Percentiles rank a stretch among this genome's conserved stretches.
These are phyloP conservation scores for Rhynchotus rufescens DNA, from an alignment of 2,797 vertebrate species.

Conservation along the genomic window DNA sequence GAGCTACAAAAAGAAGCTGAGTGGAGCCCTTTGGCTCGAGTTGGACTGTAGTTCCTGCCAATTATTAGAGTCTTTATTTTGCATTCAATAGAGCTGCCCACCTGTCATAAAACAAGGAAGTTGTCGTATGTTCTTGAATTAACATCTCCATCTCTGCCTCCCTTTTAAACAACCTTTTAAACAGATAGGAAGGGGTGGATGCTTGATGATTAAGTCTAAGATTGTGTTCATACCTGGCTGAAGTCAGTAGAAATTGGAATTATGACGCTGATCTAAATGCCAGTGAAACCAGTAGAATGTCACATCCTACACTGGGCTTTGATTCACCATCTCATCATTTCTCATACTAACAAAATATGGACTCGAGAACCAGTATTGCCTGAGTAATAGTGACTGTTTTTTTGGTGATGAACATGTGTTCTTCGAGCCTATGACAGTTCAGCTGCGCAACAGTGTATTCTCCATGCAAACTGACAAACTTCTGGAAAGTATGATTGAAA, in stretches of 20 bases:
- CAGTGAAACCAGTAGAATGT: neutral
- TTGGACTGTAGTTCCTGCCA: neutral
- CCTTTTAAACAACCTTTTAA: neutral
- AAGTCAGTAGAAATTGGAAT: neutral
- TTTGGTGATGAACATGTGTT: accelerated
- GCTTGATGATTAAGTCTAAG: neutral
- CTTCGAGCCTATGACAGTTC: neutral
- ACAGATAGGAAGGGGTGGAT: neutral
- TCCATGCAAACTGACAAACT: too few relatives aligned
- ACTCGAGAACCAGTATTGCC: accelerated
- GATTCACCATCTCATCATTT: accelerated
- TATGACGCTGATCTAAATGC: neutral
- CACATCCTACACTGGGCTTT: neutral
- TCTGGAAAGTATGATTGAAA: accelerated
- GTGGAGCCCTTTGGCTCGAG: neutral
- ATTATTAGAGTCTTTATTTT: neutral
- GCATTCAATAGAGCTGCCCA: neutral
- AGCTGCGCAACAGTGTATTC: neutral
- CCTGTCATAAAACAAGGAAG: neutral
- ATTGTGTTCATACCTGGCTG: neutral
- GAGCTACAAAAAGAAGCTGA: neutral
- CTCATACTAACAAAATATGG: accelerated
- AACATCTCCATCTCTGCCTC: neutral
- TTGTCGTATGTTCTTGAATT: neutral
- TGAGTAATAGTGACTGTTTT: neutral